Conservation (phyloP, 1,140 invertebrate species). For the Calephelis virginiensis region DNA sequence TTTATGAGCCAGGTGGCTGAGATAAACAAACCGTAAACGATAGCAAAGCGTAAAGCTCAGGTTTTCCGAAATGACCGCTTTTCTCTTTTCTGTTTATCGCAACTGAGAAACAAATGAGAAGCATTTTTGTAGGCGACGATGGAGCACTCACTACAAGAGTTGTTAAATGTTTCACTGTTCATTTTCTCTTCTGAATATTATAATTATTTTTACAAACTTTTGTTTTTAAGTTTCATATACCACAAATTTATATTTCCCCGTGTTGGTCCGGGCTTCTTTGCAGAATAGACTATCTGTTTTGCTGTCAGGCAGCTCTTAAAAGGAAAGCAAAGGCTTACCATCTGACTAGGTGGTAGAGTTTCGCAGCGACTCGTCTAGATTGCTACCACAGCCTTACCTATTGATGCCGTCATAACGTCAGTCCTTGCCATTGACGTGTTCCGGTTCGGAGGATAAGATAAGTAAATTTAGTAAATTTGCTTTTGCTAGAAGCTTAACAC, state of each 20-base stretch:
- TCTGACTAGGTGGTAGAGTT: too few species aligned
- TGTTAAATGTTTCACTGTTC: not conserved
- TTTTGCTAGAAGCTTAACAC: too few species aligned
- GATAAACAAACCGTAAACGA: slow-evolving; percentile 71
- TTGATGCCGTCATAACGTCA: too few species aligned
- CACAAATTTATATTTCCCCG: not conserved
- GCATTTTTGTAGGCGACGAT: slow-evolving; percentile 29
- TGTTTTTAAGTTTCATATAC: not conserved
- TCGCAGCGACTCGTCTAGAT: too few species aligned
- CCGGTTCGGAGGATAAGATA: too few species aligned
- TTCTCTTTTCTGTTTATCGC: slow-evolving; percentile 47
- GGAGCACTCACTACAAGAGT: slow-evolving; percentile 23
- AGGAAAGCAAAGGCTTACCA: too few species aligned
- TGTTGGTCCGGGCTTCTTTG: too few species aligned
- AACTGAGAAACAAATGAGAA: slow-evolving; percentile 40
- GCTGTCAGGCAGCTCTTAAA: too few species aligned
- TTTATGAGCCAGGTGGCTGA: slow-evolving; percentile 65
- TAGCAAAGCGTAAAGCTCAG: slow-evolving; percentile 62
- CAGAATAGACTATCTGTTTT: too few species aligned
- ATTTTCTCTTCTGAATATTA: not conserved
- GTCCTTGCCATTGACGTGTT: too few species aligned
- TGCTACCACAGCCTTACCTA: too few species aligned
- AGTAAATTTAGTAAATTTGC: too few species aligned
- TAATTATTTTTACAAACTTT: not conserved
- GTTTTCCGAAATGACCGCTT: slow-evolving; percentile 57